Percentiles rank a stretch among this genome's conserved stretches.
Conservation (phyloP, 2,113 vertebrate species). For the Tupaia chinensis region DNA sequence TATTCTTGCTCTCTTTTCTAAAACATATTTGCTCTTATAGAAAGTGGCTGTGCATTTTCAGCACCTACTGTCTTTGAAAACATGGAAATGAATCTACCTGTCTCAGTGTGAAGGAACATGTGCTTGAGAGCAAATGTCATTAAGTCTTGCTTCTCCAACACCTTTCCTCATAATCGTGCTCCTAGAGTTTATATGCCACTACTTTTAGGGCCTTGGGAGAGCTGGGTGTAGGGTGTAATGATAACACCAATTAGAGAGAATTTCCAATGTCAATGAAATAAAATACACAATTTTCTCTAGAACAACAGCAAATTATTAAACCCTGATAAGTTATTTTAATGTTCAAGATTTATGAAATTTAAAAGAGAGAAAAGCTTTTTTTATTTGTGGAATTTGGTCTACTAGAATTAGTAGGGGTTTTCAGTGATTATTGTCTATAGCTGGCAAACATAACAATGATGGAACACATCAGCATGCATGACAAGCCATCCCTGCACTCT, state of each 20-base stretch:
- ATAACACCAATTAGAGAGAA: neutral
- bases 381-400: neutral
- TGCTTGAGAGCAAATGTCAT: neutral
- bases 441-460: neutral
- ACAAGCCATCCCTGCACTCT: neutral
- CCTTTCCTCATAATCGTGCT: neutral
- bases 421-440: neutral
- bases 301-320: neutral
- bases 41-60: neutral
- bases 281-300: neutral
- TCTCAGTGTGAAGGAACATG: neutral
- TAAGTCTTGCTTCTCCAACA: neutral
- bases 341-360: neutral
- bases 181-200: neutral
- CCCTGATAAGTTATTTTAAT: neutral
- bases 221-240: neutral
- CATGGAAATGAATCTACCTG: neutral
- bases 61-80: neutral
- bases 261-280: neutral
- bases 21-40: neutral
- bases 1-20: neutral
- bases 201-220: neutral
- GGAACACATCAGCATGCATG: neutral
- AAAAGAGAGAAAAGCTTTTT: neutral
- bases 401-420: neutral